phyloP scores from a whole-genome alignment of 1,140 invertebrate species.

The Asbolus verrucosus region DNA sequence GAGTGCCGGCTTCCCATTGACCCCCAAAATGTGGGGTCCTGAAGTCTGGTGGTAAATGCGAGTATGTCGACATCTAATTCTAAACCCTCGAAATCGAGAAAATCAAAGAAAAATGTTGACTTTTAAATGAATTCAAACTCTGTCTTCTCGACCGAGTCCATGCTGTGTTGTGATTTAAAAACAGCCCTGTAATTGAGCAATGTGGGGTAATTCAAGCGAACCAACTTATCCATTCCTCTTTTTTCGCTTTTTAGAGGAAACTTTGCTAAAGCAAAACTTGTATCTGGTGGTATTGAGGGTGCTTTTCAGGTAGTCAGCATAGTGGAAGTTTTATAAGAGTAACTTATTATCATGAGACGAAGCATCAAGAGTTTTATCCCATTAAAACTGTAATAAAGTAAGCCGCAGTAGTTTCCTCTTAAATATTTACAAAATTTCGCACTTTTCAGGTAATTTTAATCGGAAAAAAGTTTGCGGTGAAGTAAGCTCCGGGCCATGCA shows the following conservation, averaged over 20 bases:
- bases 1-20: too few species aligned
- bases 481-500: slow-evolving; percentile 42
- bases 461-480: too few species aligned
- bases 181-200: slow-evolving; percentile 5
- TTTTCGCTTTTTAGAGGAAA: background rate
- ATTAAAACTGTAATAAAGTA: background rate
- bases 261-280: slow-evolving; percentile 1
- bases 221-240: slow-evolving; percentile 17
- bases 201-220: slow-evolving; percentile 27
- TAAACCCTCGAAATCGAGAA: too few species aligned
- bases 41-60: too few species aligned
- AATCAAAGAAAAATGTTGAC: too few species aligned
- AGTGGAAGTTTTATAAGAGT: slow-evolving; percentile 23
- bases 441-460: too few species aligned
- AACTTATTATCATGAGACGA: slow-evolving; percentile 25
- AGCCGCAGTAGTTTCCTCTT: too few species aligned
- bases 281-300: slow-evolving; percentile 12
- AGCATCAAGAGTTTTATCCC: slow-evolving; percentile 18
- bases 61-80: too few species aligned
- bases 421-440: too few species aligned
- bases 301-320: slow-evolving; percentile 17
- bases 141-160: too few species aligned
- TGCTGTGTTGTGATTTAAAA: background rate
- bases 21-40: too few species aligned
- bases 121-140: too few species aligned